These are phyloP conservation scores for Eupeodes corollae DNA, from an alignment of 1,140 invertebrate species.

Conservation along the genomic window DNA sequence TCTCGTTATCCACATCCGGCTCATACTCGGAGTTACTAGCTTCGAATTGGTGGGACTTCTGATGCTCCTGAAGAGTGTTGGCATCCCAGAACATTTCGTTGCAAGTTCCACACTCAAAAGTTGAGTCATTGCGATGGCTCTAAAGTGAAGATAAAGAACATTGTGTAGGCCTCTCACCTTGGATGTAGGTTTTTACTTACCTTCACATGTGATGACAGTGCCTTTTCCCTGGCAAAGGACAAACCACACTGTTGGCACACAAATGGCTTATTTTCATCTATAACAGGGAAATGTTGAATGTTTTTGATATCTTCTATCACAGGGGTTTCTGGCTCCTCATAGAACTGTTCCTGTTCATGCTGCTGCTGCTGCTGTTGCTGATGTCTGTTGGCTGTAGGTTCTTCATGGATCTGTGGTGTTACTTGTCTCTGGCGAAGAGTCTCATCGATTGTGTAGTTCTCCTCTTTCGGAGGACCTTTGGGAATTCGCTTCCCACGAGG, in stretches of 20 bases:
- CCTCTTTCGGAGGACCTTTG: slow-evolving; percentile 28
- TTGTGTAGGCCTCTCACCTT: too few relatives aligned
- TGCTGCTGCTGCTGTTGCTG: slow-evolving; percentile 5
- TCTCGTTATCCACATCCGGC: slow-evolving; percentile 39
- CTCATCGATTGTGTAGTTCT: slow-evolving; percentile 7
- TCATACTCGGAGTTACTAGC: slow-evolving; percentile 36
- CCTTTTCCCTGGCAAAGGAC: slow-evolving; percentile 68
- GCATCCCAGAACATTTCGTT: slow-evolving; percentile 69
- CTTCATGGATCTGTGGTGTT: slow-evolving; percentile 11
- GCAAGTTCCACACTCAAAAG: slow-evolving; percentile 62
- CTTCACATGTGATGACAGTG: slow-evolving; percentile 57
- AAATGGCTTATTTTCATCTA: slow-evolving; percentile 62
- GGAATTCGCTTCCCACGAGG: slow-evolving; percentile 15
- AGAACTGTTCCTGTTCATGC: background rate
- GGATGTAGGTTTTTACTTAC: slow-evolving; percentile 21
- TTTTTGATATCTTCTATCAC: background rate
- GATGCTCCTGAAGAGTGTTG: slow-evolving; percentile 51
- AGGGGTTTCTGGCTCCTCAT: background rate
- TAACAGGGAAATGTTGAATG: slow-evolving; percentile 39
- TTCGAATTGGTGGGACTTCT: slow-evolving; percentile 44
- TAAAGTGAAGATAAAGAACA: slow-evolving; percentile 27
- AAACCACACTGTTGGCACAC: slow-evolving; percentile 69
- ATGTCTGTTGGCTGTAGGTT: too few relatives aligned
- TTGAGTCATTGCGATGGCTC: slow-evolving; percentile 61
- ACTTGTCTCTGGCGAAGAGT: background rate